Base-by-base conservation (phyloP, 2,888 invertebrate species). In the Stenchaetothrips biformis region DNA sequence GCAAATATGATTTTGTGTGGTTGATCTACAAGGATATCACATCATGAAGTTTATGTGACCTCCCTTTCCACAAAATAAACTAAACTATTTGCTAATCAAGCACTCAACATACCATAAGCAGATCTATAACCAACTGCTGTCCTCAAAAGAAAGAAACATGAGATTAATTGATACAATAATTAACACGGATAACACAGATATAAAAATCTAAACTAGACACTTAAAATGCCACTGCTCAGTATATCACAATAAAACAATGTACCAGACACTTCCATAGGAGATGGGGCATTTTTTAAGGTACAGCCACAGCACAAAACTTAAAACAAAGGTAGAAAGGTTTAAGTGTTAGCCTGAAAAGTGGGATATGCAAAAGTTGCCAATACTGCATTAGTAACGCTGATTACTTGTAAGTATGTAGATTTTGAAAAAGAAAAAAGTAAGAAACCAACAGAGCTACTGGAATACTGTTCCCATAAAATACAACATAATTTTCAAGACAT, bases 191-290 rank as follows among this genome's bases (percentile, higher is more conserved):
- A 74, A 74, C 67, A 74, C 67, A 21, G 21, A 74, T 74, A 74
- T 25, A 74, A 74, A 74, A 74, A 25, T 9, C 67, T 74, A 74
- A 74, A 74, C 67, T 74, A 74, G 21, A n/a, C 67, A 74, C 67
- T 25, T 74, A 74, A n/a, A 7, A 74, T 74, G 25, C 25, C 21
- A 74, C 21, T 74, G 67, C 67, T 74, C 67, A 74, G 67, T 74
- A 18, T 74, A 74, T 74, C 67, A 74, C 67, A 74, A 74, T 74
- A 74, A 74, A 74, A 74, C 37, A 74, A 25, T 25, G 25, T 74
- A 25, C 67, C 67, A 25, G 67, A 74, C 25, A 74, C 25, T 74
- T 74, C 25, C 67, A 74, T 21, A 7, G 25, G 25, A 74, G 59
- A 74, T 21, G 67, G 11, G 7, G 25, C 37, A 74, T 21, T 11